Evolutionary conservation across 2,888 invertebrate genomes (phyloP).

Genomic region (Dugesia japonica): DNA sequence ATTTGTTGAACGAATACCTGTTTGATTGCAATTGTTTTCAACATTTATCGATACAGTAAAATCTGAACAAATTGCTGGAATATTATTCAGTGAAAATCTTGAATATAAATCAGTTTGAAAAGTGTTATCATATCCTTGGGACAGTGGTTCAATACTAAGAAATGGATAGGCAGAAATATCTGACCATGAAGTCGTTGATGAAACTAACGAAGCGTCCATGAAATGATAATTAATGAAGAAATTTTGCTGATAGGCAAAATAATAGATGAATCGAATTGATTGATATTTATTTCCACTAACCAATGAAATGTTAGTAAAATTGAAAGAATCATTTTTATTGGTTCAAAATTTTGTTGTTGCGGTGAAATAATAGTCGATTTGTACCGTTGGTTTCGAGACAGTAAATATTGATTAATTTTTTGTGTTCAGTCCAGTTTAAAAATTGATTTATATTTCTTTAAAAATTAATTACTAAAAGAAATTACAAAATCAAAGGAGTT

Average conservation of each 20-base stretch:
- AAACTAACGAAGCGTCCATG: slow-evolving; percentile 2
- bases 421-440: no score
- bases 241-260: not conserved
- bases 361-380: no score
- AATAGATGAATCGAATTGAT: not conserved
- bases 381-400: no score
- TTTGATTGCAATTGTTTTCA: slow-evolving; percentile 8
- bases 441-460: no score
- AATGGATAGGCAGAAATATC: not conserved
- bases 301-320: not conserved
- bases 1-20: not conserved
- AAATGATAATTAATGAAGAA: not conserved
- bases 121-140: not conserved
- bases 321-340: not conserved
- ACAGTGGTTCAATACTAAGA: not conserved
- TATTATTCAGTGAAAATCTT: not conserved
- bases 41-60: not conserved
- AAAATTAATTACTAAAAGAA: no score
- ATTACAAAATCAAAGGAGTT: no score
- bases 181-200: not conserved
- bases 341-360: not conserved
- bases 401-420: no score
- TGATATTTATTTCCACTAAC: not conserved
- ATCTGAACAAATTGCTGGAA: slow-evolving; percentile 10
- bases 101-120: slow-evolving; percentile 1